These are phyloP conservation scores for Pseudeuparius sepicola DNA, from an alignment of 2,888 invertebrate genomes.

Conservation along the genomic window DNA sequence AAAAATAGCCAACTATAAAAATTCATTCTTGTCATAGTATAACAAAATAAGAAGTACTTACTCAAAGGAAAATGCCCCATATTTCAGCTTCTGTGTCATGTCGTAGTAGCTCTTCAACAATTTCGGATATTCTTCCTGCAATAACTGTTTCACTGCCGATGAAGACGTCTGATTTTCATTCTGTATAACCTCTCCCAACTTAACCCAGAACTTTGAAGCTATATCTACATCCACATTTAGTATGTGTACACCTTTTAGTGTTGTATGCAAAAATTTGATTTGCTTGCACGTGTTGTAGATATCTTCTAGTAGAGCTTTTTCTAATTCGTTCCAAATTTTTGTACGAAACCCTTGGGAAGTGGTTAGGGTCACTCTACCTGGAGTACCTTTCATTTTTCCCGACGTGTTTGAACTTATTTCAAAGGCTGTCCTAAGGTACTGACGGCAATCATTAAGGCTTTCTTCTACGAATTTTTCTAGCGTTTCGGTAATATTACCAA, in stretches of 20 bases:
- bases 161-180: conserved; percentile 47
- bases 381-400: conserved; percentile 36
- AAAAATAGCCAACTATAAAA: too few species aligned
- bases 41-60: conserved; percentile 36
- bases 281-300: conserved; percentile 64
- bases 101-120: conserved; percentile 73
- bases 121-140: conserved; percentile 83
- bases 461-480: conserved; percentile 44
- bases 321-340: conserved; percentile 81
- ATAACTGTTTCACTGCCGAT: conserved; percentile 60
- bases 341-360: conserved; percentile 45
- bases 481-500: conserved; percentile 42
- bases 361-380: conserved; percentile 46
- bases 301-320: conserved; percentile 71
- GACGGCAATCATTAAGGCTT: conserved; percentile 44
- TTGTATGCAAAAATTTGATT: conserved; percentile 45
- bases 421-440: conserved; percentile 43
- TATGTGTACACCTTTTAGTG: conserved; percentile 40
- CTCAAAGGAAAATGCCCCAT: conserved; percentile 48
- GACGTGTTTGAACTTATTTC: conserved; percentile 35
- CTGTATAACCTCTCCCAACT: conserved; percentile 40
- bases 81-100: conserved; percentile 58
- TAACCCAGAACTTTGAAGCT: conserved; percentile 46
- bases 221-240: conserved; percentile 41
- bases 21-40: conserved; percentile 1